Evolutionary conservation across 2,888 invertebrate genomes (phyloP).

Genomic region (Blastobasis lacticolella): DNA sequence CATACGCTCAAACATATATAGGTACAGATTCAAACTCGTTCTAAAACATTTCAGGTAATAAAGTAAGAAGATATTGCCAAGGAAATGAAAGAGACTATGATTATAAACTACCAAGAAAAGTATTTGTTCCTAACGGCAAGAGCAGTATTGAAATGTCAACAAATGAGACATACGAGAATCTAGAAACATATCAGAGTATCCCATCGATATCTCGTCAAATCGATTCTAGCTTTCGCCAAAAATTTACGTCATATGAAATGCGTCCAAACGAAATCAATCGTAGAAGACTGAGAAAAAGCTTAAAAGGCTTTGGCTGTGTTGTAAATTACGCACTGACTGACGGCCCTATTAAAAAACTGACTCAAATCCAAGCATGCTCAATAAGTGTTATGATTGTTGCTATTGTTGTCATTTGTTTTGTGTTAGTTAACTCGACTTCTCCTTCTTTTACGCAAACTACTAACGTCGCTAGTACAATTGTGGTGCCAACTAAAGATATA

Average conservation of each 20-base stretch:
- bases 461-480: conserved; percentile 53
- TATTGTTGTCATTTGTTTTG: conserved; percentile 65
- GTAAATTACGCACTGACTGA: conserved; percentile 60
- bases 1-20: no score
- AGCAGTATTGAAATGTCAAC: conserved; percentile 9
- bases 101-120: conserved; percentile 36
- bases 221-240: conserved; percentile 53
- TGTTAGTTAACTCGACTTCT: conserved; percentile 66
- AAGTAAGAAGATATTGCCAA: conserved; percentile 52
- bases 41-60: conserved; percentile 23
- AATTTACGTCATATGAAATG: conserved; percentile 52
- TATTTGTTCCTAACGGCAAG: conserved; percentile 45
- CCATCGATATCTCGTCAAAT: conserved; percentile 62
- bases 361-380: conserved; percentile 70
- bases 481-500: conserved; percentile 59
- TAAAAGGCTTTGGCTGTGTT: conserved; percentile 63
- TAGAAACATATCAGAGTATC: conserved; percentile 40
- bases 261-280: conserved; percentile 36
- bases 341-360: conserved; percentile 60
- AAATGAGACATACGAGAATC: conserved; percentile 24
- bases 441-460: conserved; percentile 50
- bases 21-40: no score
- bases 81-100: conserved; percentile 60
- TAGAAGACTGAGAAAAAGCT: conserved; percentile 58
- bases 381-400: conserved; percentile 70